phyloP scores from a whole-genome alignment of 2,888 invertebrate genomes.

The Eristalis tenax region DNA sequence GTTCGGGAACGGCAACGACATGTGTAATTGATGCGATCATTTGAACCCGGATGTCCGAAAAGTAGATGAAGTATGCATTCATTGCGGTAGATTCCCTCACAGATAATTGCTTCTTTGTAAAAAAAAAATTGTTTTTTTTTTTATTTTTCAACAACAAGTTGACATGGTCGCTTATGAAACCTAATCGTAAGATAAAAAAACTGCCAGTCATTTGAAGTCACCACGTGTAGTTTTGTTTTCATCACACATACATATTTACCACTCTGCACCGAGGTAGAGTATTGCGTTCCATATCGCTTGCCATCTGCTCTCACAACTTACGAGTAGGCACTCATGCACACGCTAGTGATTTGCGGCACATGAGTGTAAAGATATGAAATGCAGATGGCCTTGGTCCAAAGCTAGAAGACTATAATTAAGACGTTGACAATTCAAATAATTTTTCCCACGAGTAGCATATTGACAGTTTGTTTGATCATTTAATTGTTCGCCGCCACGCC shows the following conservation, averaged over 20 bases:
- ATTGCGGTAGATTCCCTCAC: not conserved
- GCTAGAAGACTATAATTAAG: not conserved
- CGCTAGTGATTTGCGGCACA: not conserved
- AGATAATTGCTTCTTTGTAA: not conserved
- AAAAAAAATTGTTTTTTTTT: not conserved
- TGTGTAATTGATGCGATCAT: not conserved
- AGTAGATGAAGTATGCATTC: not conserved
- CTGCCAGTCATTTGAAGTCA: not conserved
- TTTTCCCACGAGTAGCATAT: not conserved
- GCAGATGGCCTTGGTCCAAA: not conserved
- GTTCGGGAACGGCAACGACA: no score
- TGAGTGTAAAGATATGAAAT: no score
- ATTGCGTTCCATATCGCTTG: not conserved
- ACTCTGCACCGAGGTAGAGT: no score
- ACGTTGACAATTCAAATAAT: not conserved
- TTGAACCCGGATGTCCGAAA: conserved; percentile 7
- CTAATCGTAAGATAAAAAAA: not conserved
- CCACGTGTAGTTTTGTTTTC: not conserved
- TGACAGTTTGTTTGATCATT: not conserved
- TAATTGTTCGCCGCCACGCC: not conserved
- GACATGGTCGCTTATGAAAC: not conserved
- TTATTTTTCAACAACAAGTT: not conserved
- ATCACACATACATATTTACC: not conserved
- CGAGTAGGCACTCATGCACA: not conserved
- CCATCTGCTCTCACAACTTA: not conserved